Conservation (phyloP, 2,113 vertebrate genomes). For the Poeciliopsis retropinna region DNA sequence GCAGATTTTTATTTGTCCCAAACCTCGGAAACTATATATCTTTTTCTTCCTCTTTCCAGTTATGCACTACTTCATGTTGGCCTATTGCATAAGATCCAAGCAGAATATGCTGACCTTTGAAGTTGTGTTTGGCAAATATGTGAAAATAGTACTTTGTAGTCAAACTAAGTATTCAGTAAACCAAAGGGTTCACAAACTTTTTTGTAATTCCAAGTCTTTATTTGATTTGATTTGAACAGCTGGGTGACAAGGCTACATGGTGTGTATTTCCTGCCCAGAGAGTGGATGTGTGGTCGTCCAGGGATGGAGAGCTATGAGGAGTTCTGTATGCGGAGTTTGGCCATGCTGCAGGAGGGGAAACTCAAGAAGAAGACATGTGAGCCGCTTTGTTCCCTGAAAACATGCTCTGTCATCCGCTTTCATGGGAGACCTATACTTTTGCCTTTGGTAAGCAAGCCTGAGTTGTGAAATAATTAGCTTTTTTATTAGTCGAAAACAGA, state of each 20-base stretch:
- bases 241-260: conserved; percentile 49
- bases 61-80: no score
- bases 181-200: background rate
- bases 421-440: conserved; percentile 86
- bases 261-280: conserved; percentile 40
- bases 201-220: conserved; percentile 10
- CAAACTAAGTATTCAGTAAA: conserved; percentile 21
- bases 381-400: conserved; percentile 53
- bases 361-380: conserved; percentile 57
- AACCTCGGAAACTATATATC: background rate
- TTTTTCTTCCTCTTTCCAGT: no score
- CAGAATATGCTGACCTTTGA: no score
- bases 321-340: conserved; percentile 84
- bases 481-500: background rate
- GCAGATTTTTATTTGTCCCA: background rate
- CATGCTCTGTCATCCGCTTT: conserved; percentile 84
- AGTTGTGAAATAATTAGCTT: background rate
- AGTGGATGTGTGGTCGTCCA: conserved; percentile 51
- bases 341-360: conserved; percentile 76
- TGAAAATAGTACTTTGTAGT: background rate
- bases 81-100: no score
- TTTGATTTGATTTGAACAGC: conserved; percentile 36
- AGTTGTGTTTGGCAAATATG: no score
- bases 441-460: conserved; percentile 82
- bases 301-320: conserved; percentile 90